Evolutionary conservation across 2,888 invertebrate genomes (phyloP).

Genomic region (Seira musarum): DNA sequence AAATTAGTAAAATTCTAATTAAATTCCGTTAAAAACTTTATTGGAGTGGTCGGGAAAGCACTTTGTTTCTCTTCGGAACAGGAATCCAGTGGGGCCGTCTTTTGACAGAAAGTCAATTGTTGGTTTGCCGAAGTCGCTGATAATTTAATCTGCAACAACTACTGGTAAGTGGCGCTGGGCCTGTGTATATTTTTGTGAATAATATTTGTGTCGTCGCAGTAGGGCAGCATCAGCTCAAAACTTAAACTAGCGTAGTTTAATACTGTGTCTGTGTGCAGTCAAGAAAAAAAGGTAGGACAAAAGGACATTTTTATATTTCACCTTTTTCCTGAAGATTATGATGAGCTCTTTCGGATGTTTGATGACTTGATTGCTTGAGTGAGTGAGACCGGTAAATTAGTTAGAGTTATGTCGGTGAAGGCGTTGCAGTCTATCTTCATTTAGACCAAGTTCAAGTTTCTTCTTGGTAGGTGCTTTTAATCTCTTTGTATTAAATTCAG

Average conservation of each 20-base stretch:
- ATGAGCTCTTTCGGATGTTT: slow-evolving; percentile 50
- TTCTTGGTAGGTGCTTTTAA: background rate
- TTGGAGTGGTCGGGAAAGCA: slow-evolving; percentile 29
- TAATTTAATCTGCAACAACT: slow-evolving; percentile 59
- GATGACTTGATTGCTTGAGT: slow-evolving; percentile 30
- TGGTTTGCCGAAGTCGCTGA: slow-evolving; percentile 43
- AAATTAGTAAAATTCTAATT: background rate
- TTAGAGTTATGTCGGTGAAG: slow-evolving; percentile 21
- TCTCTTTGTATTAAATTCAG: too few relatives aligned
- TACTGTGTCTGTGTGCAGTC: background rate
- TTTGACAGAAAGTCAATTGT: slow-evolving; percentile 48
- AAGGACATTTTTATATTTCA: slow-evolving; percentile 34
- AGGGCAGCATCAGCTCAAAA: slow-evolving; percentile 50
- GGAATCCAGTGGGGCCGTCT: slow-evolving; percentile 55
- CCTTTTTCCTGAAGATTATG: slow-evolving; percentile 13
- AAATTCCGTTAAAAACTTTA: slow-evolving; percentile 10
- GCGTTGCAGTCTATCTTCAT: slow-evolving; percentile 10
- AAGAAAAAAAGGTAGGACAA: slow-evolving; percentile 15
- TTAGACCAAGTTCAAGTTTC: background rate
- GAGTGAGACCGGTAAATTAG: slow-evolving; percentile 28
- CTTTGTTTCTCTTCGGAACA: background rate
- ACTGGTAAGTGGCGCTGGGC: slow-evolving; percentile 66
- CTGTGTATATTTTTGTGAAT: slow-evolving; percentile 32
- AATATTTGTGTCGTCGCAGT: slow-evolving; percentile 43
- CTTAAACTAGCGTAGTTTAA: slow-evolving; percentile 5